Evolutionary conservation across 2,113 vertebrate species (phyloP), one percentile per base, ranked within the genome.

Genomic region (Chrysochloris asiatica): DNA sequence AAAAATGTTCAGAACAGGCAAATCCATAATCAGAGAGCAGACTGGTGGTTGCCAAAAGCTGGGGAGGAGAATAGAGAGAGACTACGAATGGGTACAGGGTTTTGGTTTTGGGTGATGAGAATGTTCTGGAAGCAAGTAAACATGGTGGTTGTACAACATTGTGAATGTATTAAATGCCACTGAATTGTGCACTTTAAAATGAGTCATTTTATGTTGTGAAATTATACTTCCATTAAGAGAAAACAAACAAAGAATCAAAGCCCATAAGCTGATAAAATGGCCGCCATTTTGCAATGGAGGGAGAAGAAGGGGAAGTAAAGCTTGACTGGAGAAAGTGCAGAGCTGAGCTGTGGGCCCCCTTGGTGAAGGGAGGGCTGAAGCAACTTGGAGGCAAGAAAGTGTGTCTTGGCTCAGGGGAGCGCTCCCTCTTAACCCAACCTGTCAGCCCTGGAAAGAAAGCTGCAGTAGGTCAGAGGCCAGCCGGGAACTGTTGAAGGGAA

Each of bases 401-500:
- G 3, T 72, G 86, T 75, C 86, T 94, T 1, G 47, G 83, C 93
- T 90, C 83, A 6, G 71, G 86, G 93, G 93, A 94, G 52, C 3
- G 19, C 48, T 54, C 90, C 61, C 88, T 87, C 72, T 76, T 63
- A 84, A 83, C 88, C 90, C 82, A 17, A 26, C 77, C 95, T 85
- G 82, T 93, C 91, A 95, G 94, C 41, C 93, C 78, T 52, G 59
- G 47, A 83, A 67, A 93, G 94, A 87, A 75, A 69, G 71, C 11
- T 30, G 69, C 63, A 0, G 36, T 13, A 24, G 94, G 95, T 86
- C 79, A 79, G 82, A 85, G 91, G 84, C 84, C 87, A 33, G 67
- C 52, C n/a, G 22, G 38, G 8, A 78, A 45, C 83, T 69, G 69
- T 72, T 21, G 83, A 45, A 69, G 50, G 67, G 59, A 80, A 38